Conservation (phyloP, 2,797 vertebrate species). For the Spea hammondii region DNA sequence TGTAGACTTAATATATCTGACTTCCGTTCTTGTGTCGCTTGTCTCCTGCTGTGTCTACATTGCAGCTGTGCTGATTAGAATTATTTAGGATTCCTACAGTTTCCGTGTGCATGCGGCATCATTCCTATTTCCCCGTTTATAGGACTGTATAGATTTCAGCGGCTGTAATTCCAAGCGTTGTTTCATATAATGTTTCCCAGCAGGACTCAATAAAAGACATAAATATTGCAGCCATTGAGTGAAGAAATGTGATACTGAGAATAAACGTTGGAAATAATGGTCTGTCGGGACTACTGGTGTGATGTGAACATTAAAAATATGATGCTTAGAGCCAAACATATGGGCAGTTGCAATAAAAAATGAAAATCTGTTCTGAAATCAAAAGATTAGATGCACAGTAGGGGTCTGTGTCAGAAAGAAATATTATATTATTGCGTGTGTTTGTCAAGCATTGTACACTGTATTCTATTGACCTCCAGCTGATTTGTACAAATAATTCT, state of each 20-base stretch:
- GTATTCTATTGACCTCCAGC: not conserved
- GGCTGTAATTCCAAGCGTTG: slow-evolving; percentile 50
- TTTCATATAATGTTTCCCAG: slow-evolving; percentile 54
- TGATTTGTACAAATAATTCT: not conserved
- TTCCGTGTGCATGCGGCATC: slow-evolving; percentile 40
- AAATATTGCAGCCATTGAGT: slow-evolving; percentile 50
- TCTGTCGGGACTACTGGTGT: slow-evolving; percentile 52
- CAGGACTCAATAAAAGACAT: slow-evolving; percentile 51
- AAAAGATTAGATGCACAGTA: slow-evolving; percentile 45
- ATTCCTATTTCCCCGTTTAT: slow-evolving; percentile 43
- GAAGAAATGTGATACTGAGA: slow-evolving; percentile 50
- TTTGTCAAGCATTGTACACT: not conserved
- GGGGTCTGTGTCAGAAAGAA: slow-evolving; percentile 24
- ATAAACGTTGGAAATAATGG: slow-evolving; percentile 52
- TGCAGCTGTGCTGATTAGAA: slow-evolving; percentile 51
- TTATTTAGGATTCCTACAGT: slow-evolving; percentile 39
- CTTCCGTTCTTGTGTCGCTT: slow-evolving; percentile 31
- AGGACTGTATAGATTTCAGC: slow-evolving; percentile 48
- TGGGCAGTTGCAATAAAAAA: slow-evolving; percentile 49
- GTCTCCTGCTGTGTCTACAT: slow-evolving; percentile 41
- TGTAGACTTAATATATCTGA: slow-evolving; percentile 37
- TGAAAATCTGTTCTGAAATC: slow-evolving; percentile 40
- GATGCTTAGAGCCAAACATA: slow-evolving; percentile 51
- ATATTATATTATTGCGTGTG: slow-evolving; percentile 20
- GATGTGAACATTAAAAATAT: slow-evolving; percentile 50